Conservation (phyloP, 2,888 invertebrate species). For the Xylocampa areola region DNA sequence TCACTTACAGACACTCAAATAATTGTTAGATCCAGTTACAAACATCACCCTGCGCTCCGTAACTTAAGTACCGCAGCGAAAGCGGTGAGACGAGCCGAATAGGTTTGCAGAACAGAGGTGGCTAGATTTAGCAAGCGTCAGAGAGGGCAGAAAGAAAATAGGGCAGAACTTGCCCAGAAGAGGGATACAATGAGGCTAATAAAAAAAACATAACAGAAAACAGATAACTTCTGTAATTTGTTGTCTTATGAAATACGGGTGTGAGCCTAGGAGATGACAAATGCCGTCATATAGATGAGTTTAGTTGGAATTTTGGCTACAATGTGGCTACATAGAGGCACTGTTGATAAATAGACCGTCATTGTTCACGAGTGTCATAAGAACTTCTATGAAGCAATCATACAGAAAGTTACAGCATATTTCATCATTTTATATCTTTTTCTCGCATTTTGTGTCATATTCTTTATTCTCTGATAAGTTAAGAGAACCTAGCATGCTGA, state of each 20-base stretch:
- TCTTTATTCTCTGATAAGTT: constrained; percentile 9
- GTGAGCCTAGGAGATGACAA: constrained; percentile 33
- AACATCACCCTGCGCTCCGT: too few relatives aligned
- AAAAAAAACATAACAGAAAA: too few relatives aligned
- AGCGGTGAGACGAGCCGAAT: too few relatives aligned
- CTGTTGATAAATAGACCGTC: constrained; percentile 40
- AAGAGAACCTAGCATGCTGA: constrained; percentile 5
- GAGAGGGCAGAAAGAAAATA: too few relatives aligned
- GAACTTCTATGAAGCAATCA: constrained; percentile 33
- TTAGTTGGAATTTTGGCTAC: constrained; percentile 47
- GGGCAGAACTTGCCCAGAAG: too few relatives aligned
- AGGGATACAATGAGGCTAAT: too few relatives aligned
- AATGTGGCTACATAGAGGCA: constrained; percentile 33
- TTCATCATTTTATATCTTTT: constrained; percentile 18
- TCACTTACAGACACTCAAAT: too few relatives aligned
- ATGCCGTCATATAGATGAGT: constrained; percentile 56
- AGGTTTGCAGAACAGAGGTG: too few relatives aligned
- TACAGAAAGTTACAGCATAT: constrained; percentile 20
- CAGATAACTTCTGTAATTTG: constrained; percentile 14
- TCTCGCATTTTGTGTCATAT: constrained; percentile 8
- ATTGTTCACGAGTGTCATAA: constrained; percentile 42
- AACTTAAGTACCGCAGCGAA: too few relatives aligned
- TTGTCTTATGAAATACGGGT: constrained; percentile 2
- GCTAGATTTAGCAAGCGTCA: too few relatives aligned
- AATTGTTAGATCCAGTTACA: too few relatives aligned